These are phyloP conservation scores for Porites cylindrica DNA, from an alignment of 92 coral and sea anemone genomes.

Conservation along the genomic window DNA sequence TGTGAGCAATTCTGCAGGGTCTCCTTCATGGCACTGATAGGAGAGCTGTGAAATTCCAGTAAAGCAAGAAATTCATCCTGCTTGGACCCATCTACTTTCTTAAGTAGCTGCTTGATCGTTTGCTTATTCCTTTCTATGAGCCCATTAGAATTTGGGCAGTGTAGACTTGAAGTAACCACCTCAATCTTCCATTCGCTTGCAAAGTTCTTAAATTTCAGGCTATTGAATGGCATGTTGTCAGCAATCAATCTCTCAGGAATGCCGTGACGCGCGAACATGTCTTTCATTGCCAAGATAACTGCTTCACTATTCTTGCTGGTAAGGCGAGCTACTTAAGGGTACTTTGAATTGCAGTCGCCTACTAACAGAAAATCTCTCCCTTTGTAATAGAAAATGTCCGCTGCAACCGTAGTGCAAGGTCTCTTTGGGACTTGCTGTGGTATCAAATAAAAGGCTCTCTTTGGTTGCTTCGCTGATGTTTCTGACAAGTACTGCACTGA, in stretches of 20 bases:
- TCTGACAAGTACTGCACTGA: constrained; percentile 35
- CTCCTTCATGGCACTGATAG: constrained; percentile 58
- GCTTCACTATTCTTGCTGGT: constrained; percentile 33
- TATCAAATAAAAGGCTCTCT: constrained; percentile 53
- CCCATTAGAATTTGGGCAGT: no score
- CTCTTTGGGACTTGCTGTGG: constrained; percentile 49
- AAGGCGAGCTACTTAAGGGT: constrained; percentile 42
- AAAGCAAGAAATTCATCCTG: no score
- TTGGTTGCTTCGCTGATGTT: constrained; percentile 57
- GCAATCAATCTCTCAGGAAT: constrained; percentile 61
- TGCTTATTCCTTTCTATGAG: no score
- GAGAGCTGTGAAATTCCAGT: background rate
- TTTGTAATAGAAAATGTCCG: constrained; percentile 45
- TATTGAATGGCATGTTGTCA: constrained; percentile 60
- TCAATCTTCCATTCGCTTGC: constrained; percentile 57
- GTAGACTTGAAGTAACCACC: no score
- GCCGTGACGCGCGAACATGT: constrained; percentile 57
- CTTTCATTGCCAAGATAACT: constrained; percentile 62
- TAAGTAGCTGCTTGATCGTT: no score
- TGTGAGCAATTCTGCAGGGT: constrained; percentile 54
- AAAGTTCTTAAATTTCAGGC: constrained; percentile 48
- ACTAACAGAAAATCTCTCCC: constrained; percentile 43
- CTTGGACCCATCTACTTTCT: no score
- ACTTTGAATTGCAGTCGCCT: constrained; percentile 44
- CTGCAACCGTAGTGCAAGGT: constrained; percentile 53